Evolutionary conservation across 2,888 invertebrate genomes (phyloP), one percentile per base, ranked within the genome.

Genomic region (Blastobasis lacticolella): DNA sequence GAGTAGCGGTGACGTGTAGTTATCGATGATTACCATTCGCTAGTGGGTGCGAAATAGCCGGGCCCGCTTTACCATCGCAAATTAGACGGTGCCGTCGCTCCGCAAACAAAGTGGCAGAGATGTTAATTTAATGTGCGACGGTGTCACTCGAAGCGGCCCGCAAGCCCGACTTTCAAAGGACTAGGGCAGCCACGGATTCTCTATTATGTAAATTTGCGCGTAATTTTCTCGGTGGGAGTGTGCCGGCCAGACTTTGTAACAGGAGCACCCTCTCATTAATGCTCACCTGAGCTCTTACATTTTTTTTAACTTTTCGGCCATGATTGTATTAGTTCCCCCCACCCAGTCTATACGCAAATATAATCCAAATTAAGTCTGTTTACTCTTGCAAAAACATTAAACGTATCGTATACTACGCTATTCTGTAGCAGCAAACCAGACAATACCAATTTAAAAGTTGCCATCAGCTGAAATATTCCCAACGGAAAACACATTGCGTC

Each of bases 181-280:
- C 79, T 69, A 75, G 75, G 77, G 75, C 71, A 70, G 79, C 83
- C 84, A 85, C 84, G 81, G 85, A 81, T 83, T 86, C 81, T 84
- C 84, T 84, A 85, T 87, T 86, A 87, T 87, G 87, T 82, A 87
- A 87, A 87, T 87, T 86, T 79, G 70, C 75, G 69, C 73, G 81
- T 86, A 86, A 86, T 86, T 86, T 85, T 76, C 80, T 78, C 81
- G 69, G 75, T 73, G 73, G 73, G 71, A 73, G 75, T 73, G 67
- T 67, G 74, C 76, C 72, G 73, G 73, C 69, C 77, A 75, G 82
- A 81, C 83, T 86, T 87, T 82, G 85, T 78, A 80, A 84, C 75
- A 62, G 69, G 75, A 81, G 75, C 73, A 66, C 69, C 69, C 73
- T 73, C 77, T 83, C 78, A 78, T 83, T 84, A 82, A 82, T 78